Evolutionary conservation across 2,888 invertebrate genomes (phyloP), one percentile per base, ranked within the genome.

Genomic region (Euspilapteryx auroguttella): DNA sequence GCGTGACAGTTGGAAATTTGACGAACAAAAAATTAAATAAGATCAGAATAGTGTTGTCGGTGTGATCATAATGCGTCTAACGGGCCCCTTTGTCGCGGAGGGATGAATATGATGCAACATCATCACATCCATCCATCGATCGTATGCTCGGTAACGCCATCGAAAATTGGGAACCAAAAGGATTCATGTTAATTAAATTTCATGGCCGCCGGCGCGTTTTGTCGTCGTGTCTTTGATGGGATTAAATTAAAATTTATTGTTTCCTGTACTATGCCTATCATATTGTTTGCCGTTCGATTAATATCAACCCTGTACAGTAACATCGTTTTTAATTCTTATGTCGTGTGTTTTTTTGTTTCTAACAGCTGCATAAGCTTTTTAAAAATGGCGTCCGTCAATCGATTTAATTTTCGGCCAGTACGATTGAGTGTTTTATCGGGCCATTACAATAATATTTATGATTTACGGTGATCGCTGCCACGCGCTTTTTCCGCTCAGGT

Each of bases 1-100:
- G n/a, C n/a, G n/a, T n/a, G n/a, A 71, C 73, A 71, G 61, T 69
- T 38, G 55, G 68, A 69, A 69, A 61, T 56, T 61, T 55, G n/a
- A n/a, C n/a, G n/a, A n/a, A n/a, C n/a, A n/a, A n/a, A n/a, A n/a
- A n/a, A n/a, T n/a, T n/a, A n/a, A n/a, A n/a, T n/a, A n/a, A n/a
- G n/a, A n/a, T n/a, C n/a, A n/a, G n/a, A n/a, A n/a, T n/a, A n/a
- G n/a, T n/a, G n/a, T n/a, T 59, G 54, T 58, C 57, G 53, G 58
- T 54, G 49, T 58, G 51, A 58, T 64, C 62, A 65, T 63, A 68
- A 69, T 61, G 66, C 64, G 56, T 57, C 58, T 66, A 71, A 71
- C 68, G 68, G 71, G 48, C 40, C 49, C 58, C 40, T 50, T 66
- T 65, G 63, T 53, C 48, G 44, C 42, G 34, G 39, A 47, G 55